phyloP scores from a whole-genome alignment of 2,888 invertebrate species.

The Spilarctia lutea region DNA sequence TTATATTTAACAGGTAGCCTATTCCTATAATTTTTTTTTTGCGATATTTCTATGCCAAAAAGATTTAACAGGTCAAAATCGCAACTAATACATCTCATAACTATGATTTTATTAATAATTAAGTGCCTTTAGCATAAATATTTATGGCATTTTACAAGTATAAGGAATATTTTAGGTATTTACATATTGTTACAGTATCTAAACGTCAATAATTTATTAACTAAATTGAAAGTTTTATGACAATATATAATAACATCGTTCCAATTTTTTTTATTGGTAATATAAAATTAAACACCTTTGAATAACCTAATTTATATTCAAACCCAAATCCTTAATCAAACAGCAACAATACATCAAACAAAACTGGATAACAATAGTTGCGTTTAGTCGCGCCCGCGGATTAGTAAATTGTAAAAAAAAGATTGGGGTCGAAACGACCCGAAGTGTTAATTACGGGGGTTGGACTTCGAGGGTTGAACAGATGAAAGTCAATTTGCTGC shows the following conservation, averaged over 20 bases:
- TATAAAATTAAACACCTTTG: constrained; percentile 30
- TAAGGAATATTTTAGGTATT: no score
- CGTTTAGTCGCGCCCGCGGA: constrained; percentile 83
- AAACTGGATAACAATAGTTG: constrained; percentile 71
- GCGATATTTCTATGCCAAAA: no score
- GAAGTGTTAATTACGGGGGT: constrained; percentile 87
- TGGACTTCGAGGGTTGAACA: constrained; percentile 80
- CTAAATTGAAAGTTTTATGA: background rate
- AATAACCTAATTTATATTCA: constrained; percentile 41
- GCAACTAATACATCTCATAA: no score
- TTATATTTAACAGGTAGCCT: no score
- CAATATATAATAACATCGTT: background rate
- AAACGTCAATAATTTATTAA: no score
- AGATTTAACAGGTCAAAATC: no score
- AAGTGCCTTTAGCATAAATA: no score
- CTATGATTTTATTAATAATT: no score
- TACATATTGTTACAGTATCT: no score
- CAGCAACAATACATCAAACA: constrained; percentile 64
- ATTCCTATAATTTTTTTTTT: no score
- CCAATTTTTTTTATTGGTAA: constrained; percentile 1
- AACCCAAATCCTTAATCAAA: constrained; percentile 56
- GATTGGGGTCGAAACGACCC: constrained; percentile 77
- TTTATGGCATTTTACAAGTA: no score
- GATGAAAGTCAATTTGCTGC: constrained; percentile 89
- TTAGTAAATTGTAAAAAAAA: constrained; percentile 85